These are phyloP conservation scores for Tholera decimalis DNA, from an alignment of 2,888 invertebrate species.

Conservation along the genomic window DNA sequence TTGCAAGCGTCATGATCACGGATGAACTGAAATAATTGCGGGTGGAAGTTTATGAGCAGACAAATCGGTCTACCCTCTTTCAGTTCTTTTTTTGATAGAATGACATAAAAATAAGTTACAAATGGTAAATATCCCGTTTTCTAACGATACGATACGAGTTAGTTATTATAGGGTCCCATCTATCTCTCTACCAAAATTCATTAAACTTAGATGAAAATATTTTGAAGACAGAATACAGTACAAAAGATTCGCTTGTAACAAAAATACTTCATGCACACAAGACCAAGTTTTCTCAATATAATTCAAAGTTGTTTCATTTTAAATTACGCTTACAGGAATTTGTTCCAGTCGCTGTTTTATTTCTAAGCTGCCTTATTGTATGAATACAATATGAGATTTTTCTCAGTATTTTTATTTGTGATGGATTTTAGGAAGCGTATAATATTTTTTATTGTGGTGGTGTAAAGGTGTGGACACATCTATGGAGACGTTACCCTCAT, in stretches of 20 bases:
- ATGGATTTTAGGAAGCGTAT: neutral
- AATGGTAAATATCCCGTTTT: no score
- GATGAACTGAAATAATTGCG: no score
- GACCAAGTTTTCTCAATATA: conserved; percentile 41
- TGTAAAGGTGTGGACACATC: neutral
- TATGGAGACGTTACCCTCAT: no score
- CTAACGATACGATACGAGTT: no score
- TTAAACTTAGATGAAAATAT: no score
- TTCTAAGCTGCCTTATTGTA: conserved; percentile 30
- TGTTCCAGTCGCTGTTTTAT: conserved; percentile 22
- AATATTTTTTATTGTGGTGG: neutral
- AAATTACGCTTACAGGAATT: conserved; percentile 39
- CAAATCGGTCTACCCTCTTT: no score
- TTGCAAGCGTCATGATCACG: no score
- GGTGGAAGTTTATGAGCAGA: no score
- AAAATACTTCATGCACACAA: conserved; percentile 9
- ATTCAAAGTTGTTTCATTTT: conserved; percentile 47
- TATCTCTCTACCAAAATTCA: no score
- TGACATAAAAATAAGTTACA: no score
- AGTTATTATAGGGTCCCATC: no score
- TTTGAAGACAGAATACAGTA: neutral
- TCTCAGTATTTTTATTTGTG: conserved; percentile 9
- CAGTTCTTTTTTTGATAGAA: no score
- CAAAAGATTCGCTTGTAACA: neutral
- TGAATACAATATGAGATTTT: conserved; percentile 40